Evolutionary conservation across 2,797 vertebrate species (phyloP).

Genomic region (Gastrophryne carolinensis): DNA sequence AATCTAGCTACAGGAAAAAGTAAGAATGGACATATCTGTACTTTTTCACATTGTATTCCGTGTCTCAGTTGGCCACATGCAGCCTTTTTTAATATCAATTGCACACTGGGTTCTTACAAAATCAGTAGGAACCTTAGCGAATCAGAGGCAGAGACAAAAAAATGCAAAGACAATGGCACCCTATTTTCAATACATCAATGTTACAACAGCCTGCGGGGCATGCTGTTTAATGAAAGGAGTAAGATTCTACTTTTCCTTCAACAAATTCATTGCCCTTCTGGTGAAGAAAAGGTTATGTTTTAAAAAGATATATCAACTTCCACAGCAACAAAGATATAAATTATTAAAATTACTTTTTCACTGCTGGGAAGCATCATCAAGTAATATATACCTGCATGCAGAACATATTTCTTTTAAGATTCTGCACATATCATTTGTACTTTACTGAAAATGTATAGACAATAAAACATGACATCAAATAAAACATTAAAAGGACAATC

Average conservation of each 20-base stretch:
- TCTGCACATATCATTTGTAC: not conserved
- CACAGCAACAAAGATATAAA: slow-evolving; percentile 12
- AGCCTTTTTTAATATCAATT: no score
- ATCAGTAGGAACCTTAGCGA: not conserved
- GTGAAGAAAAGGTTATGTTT: slow-evolving; percentile 22
- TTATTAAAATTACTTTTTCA: slow-evolving; percentile 20
- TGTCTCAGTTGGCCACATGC: no score
- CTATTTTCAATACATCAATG: slow-evolving; percentile 12
- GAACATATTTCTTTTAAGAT: not conserved
- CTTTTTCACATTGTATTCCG: no score
- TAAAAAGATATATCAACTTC: slow-evolving; percentile 19
- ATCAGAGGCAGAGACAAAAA: not conserved
- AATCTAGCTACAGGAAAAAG: no score
- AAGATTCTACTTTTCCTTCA: slow-evolving; percentile 1
- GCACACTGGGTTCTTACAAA: slow-evolving; percentile 11
- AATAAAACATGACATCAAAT: not conserved
- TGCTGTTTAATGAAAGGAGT: not conserved
- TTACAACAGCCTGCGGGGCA: not conserved
- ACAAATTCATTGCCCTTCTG: slow-evolving; percentile 27
- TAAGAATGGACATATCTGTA: no score
- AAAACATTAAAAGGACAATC: not conserved
- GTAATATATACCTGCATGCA: not conserved
- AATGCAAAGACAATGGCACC: slow-evolving; percentile 32
- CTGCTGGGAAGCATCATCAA: slow-evolving; percentile 26
- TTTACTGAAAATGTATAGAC: slow-evolving; percentile 19